phyloP scores from a whole-genome alignment of 64 coral and sea anemone genomes.

The Hydrozoanthus tunicans region DNA sequence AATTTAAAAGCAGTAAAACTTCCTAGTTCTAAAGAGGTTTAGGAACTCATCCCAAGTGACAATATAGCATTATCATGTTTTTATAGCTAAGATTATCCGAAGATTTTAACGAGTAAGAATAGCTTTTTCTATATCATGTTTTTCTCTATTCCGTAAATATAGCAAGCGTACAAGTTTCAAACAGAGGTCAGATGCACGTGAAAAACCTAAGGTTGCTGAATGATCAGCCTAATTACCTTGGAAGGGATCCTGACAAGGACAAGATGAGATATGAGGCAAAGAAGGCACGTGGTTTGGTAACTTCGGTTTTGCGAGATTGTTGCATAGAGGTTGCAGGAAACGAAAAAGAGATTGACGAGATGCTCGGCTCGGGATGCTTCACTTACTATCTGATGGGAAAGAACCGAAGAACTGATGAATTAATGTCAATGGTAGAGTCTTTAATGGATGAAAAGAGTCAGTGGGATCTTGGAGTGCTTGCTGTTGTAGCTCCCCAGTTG shows the following conservation, averaged over 20 bases:
- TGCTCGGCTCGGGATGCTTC: background rate
- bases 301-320: conserved; percentile 18
- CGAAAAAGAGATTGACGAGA: background rate
- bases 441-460: background rate
- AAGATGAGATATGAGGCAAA: background rate
- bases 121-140: too few species aligned
- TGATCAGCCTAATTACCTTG: background rate
- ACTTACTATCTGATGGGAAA: background rate
- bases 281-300: background rate
- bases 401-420: background rate
- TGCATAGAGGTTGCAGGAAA: background rate
- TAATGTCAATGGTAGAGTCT: background rate
- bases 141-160: too few species aligned
- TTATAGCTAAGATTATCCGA: too few species aligned
- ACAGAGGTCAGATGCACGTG: too few species aligned
- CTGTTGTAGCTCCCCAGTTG: background rate
- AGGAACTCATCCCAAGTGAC: too few species aligned
- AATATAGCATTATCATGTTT: too few species aligned
- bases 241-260: background rate
- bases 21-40: too few species aligned
- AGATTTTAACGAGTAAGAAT: too few species aligned
- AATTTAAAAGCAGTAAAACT: too few species aligned
- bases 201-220: too few species aligned
- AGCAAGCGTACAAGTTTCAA: too few species aligned
- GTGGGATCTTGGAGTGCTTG: background rate